Conservation (phyloP, 64 coral and sea anemone species). For the Exaiptasia diaphana region DNA sequence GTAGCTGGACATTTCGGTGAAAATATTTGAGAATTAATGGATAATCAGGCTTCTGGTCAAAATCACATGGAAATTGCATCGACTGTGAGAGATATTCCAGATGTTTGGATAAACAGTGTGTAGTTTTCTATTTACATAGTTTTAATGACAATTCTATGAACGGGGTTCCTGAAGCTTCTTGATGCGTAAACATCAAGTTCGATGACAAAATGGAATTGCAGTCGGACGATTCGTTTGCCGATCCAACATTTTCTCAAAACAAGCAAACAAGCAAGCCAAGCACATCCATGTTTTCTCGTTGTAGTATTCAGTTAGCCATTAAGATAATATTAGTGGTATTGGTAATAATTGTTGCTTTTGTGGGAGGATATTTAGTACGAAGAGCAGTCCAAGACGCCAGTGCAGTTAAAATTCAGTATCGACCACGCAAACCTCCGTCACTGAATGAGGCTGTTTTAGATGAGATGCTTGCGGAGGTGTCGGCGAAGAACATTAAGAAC, state of each 20-base stretch:
- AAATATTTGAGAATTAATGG: too few relatives aligned
- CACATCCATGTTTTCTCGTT: neutral
- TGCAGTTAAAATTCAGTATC: neutral
- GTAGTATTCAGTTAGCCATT: constrained; percentile 8
- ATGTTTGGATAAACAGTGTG: too few relatives aligned
- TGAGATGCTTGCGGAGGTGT: constrained; percentile 64
- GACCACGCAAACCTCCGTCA: neutral
- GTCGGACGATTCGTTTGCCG: constrained; percentile 42
- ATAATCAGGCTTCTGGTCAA: too few relatives aligned
- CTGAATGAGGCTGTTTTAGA: constrained; percentile 8
- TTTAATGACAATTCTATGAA: too few relatives aligned
- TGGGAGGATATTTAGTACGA: constrained; percentile 73
- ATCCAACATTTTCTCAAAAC: constrained; percentile 45
- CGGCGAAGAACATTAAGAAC: constrained; percentile 50
- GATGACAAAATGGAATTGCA: constrained; percentile 91
- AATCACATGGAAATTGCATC: too few relatives aligned
- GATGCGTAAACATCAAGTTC: constrained; percentile 38
- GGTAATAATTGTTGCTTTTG: constrained; percentile 58
- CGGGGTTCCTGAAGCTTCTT: too few relatives aligned
- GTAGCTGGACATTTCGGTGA: too few relatives aligned
- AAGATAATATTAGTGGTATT: constrained; percentile 45
- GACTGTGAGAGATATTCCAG: too few relatives aligned
- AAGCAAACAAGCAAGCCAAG: neutral
- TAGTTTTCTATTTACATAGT: too few relatives aligned
- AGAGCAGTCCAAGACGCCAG: constrained; percentile 51